Evolutionary conservation across 2,113 vertebrate species (phyloP).

Genomic region (Crotalus tigris): DNA sequence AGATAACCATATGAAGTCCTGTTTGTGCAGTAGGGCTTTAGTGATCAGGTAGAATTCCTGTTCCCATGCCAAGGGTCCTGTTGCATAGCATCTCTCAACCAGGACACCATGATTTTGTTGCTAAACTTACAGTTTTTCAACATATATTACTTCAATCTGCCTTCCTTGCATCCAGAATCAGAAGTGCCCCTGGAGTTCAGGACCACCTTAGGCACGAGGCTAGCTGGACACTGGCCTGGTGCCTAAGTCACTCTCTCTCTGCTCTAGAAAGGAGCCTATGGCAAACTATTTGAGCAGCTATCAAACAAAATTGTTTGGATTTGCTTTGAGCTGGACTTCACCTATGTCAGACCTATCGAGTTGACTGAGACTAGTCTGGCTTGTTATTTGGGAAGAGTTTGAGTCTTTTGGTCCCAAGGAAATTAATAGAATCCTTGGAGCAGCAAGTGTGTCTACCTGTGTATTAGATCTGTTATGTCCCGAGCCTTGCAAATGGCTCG

Average conservation of each 20-base stretch:
- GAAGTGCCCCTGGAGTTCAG: neutral
- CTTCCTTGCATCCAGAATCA: neutral
- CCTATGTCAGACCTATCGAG: neutral
- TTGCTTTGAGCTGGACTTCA: neutral
- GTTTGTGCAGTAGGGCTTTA: neutral
- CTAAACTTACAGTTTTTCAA: neutral
- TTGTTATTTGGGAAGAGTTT: neutral
- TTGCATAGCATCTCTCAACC: neutral
- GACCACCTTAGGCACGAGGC: neutral
- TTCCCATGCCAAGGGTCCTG: neutral
- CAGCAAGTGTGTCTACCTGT: neutral
- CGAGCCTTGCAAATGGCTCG: too few species aligned
- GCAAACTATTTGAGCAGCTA: neutral
- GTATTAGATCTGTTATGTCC: too few species aligned
- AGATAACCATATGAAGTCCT: neutral
- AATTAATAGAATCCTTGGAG: neutral
- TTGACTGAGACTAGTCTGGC: neutral
- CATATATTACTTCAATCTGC: neutral
- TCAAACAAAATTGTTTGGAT: neutral
- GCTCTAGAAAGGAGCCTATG: neutral
- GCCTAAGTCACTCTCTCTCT: neutral
- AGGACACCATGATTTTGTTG: neutral
- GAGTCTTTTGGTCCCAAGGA: neutral
- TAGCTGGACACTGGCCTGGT: neutral
- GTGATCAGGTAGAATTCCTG: neutral